phyloP scores from a whole-genome alignment of 2,888 invertebrate species.

The Eupithecia exiguata region DNA sequence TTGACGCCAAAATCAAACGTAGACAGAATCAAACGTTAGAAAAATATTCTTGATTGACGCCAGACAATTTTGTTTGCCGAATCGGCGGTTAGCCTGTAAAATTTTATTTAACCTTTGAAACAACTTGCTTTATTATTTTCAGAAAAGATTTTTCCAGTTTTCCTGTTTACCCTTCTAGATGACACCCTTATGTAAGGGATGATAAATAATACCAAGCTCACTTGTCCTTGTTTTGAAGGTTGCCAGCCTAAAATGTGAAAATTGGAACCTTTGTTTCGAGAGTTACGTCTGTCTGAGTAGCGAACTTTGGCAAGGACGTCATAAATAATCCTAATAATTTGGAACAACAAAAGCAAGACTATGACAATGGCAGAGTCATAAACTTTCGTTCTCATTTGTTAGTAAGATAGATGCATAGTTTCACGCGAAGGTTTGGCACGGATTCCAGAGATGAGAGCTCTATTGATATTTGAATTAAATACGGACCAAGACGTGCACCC shows the following conservation, averaged over 20 bases:
- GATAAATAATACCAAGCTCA: constrained; percentile 38
- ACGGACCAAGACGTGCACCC: neutral
- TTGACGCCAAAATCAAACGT: too few species aligned
- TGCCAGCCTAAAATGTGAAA: constrained; percentile 32
- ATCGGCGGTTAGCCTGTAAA: constrained; percentile 36
- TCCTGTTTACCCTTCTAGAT: constrained; percentile 46
- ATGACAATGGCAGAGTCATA: constrained; percentile 23
- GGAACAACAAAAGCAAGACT: constrained; percentile 33
- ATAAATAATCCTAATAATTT: constrained; percentile 36
- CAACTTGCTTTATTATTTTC: constrained; percentile 39
- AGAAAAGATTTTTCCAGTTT: constrained; percentile 41
- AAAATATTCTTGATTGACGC: constrained; percentile 33
- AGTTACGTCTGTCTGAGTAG: constrained; percentile 28
- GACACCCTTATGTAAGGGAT: constrained; percentile 40
- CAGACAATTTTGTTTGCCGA: constrained; percentile 34
- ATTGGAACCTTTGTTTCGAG: constrained; percentile 34
- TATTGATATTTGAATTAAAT: neutral
- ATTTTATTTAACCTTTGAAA: constrained; percentile 43
- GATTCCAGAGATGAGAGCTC: neutral
- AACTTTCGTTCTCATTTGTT: constrained; percentile 31
- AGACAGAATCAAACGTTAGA: too few species aligned
- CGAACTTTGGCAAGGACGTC: constrained; percentile 34
- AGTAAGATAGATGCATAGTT: constrained; percentile 31
- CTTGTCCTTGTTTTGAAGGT: constrained; percentile 44
- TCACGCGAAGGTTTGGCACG: constrained; percentile 6